phyloP scores from a whole-genome alignment of 2,797 vertebrate genomes.

The Stomatorhinus walkeri region DNA sequence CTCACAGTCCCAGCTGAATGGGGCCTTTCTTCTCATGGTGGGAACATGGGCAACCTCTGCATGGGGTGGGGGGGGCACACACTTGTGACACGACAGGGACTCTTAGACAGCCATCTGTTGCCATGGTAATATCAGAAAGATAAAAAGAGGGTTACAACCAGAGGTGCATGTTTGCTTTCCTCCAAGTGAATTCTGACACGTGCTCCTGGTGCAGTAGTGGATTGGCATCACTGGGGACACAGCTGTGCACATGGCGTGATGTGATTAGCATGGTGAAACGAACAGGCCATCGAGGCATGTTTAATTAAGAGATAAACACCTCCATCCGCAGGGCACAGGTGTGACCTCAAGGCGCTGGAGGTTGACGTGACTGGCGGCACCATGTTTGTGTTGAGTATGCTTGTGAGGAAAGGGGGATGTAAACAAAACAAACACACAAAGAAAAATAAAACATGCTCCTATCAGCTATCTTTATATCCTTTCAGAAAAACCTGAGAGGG shows the following conservation, averaged over 20 bases:
- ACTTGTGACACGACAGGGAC: neutral
- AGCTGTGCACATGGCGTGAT: neutral
- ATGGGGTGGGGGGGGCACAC: neutral
- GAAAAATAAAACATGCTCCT: neutral
- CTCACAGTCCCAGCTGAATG: neutral
- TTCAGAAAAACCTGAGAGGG: neutral
- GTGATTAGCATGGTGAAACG: neutral
- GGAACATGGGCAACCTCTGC: neutral
- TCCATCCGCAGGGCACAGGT: neutral
- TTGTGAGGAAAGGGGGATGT: neutral
- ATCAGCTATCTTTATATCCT: neutral
- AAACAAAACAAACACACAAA: neutral
- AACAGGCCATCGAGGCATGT: neutral
- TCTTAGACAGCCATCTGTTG: neutral
- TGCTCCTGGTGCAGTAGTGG: neutral
- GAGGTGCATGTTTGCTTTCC: neutral
- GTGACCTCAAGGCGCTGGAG: neutral
- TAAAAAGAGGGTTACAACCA: neutral
- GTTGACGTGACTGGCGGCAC: neutral
- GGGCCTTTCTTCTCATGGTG: neutral
- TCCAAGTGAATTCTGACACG: neutral
- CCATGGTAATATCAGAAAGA: neutral
- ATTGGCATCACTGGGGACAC: neutral
- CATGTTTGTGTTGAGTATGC: neutral
- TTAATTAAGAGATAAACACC: neutral